These are phyloP conservation scores for Drosophila sp. DNA, from an alignment of 1,140 invertebrate genomes.

Conservation along the genomic window DNA sequence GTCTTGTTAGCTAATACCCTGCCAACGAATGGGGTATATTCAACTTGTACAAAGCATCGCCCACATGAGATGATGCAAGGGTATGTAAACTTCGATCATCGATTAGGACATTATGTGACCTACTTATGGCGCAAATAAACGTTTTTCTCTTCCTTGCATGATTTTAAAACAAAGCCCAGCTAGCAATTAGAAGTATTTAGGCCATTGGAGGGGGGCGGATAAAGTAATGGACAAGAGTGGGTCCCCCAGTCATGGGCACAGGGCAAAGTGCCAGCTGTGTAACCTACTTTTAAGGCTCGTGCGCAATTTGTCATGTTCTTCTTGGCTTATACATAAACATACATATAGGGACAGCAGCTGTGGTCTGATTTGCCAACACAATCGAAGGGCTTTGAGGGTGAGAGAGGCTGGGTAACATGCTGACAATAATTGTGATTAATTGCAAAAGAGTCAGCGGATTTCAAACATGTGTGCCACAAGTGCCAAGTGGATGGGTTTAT, in stretches of 20 bases:
- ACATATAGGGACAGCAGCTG: slow-evolving; percentile 39
- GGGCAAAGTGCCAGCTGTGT: slow-evolving; percentile 25
- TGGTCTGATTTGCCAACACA: slow-evolving; percentile 35
- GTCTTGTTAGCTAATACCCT: too few species aligned
- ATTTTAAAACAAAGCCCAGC: slow-evolving; percentile 32
- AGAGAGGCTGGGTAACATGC: slow-evolving; percentile 1
- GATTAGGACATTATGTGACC: slow-evolving; percentile 27
- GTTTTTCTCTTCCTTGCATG: slow-evolving; percentile 27
- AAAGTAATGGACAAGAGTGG: neutral
- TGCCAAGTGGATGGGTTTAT: slow-evolving; percentile 21
- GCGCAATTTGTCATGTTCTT: slow-evolving; percentile 48
- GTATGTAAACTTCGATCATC: neutral
- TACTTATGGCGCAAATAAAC: slow-evolving; percentile 42
- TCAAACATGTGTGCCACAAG: slow-evolving; percentile 29
- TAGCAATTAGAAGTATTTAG: slow-evolving; percentile 49
- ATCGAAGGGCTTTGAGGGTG: neutral
- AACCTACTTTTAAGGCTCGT: slow-evolving; percentile 42
- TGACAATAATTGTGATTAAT: slow-evolving; percentile 76
- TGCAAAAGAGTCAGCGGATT: slow-evolving; percentile 42
- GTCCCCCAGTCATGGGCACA: neutral
- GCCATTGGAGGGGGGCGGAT: neutral
- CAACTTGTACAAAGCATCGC: neutral
- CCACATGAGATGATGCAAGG: neutral
- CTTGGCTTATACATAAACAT: slow-evolving; percentile 7
- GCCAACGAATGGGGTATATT: neutral